Evolutionary conservation across 2,888 invertebrate species (phyloP).

Genomic region (Crioceris asparagi): DNA sequence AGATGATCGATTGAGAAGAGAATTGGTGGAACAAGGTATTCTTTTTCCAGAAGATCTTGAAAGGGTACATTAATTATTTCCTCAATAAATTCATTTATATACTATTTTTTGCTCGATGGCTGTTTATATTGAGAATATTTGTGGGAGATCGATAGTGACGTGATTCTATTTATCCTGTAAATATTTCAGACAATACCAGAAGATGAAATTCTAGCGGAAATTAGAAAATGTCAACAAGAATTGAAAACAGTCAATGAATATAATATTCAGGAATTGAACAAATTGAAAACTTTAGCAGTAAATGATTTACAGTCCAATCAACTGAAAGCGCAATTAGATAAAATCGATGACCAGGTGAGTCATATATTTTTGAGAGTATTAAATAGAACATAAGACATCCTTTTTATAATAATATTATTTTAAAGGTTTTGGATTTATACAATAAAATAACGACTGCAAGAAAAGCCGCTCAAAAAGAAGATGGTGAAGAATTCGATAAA

Average conservation of each 20-base stretch:
- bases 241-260: constrained; percentile 65
- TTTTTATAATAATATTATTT: constrained; percentile 6
- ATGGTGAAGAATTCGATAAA: constrained; percentile 28
- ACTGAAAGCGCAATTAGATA: constrained; percentile 33
- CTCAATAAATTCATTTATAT: background rate
- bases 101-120: background rate
- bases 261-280: constrained; percentile 44
- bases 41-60: constrained; percentile 56
- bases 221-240: constrained; percentile 79
- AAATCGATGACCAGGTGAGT: constrained; percentile 32
- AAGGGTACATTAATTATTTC: background rate
- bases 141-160: background rate
- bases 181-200: constrained; percentile 45
- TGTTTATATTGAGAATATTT: background rate
- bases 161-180: constrained; percentile 2
- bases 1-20: constrained; percentile 74
- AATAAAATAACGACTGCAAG: constrained; percentile 72
- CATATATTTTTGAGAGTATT: no score
- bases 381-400: background rate
- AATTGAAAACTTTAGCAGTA: constrained; percentile 28
- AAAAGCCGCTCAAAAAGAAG: constrained; percentile 58
- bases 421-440: constrained; percentile 66
- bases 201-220: constrained; percentile 81
- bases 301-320: constrained; percentile 34
- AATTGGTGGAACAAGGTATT: constrained; percentile 78